Percentiles rank a stretch among this genome's conserved stretches.
Conservation (phyloP, 2,888 invertebrate genomes). For the Cephus sareptanus region DNA sequence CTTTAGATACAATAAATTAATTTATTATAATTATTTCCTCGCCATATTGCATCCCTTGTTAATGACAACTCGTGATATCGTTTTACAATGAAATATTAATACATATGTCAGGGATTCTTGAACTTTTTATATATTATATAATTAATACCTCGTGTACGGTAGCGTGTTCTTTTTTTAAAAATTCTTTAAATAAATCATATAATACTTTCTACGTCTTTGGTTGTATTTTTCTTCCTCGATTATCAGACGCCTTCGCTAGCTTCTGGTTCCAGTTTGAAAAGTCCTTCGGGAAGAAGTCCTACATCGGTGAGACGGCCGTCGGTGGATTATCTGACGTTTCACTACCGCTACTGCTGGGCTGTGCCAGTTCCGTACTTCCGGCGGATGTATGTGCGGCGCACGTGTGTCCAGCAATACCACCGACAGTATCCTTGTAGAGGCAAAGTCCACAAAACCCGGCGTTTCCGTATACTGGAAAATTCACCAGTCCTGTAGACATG, state of each 20-base stretch:
- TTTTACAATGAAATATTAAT: background rate
- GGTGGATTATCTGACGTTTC: slow-evolving; percentile 46
- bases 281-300: slow-evolving; percentile 5
- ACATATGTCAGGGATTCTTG: background rate
- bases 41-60: background rate
- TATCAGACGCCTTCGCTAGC: background rate
- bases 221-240: background rate
- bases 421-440: slow-evolving; percentile 47
- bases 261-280: background rate
- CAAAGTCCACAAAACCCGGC: slow-evolving; percentile 51
- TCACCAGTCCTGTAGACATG: slow-evolving; percentile 52
- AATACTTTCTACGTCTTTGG: slow-evolving; percentile 1
- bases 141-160: background rate
- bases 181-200: background rate
- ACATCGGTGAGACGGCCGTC: slow-evolving; percentile 38
- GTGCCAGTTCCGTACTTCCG: background rate
- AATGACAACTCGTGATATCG: background rate
- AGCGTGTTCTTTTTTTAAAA: background rate
- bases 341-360: slow-evolving; percentile 42
- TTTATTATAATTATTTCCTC: background rate
- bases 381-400: slow-evolving; percentile 22
- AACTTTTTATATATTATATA: background rate
- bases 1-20: background rate
- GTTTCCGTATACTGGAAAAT: slow-evolving; percentile 48
- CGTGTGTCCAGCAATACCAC: slow-evolving; percentile 35